phyloP scores from a whole-genome alignment of 2,113 vertebrate genomes.

The Phalacrocorax aristotelis region DNA sequence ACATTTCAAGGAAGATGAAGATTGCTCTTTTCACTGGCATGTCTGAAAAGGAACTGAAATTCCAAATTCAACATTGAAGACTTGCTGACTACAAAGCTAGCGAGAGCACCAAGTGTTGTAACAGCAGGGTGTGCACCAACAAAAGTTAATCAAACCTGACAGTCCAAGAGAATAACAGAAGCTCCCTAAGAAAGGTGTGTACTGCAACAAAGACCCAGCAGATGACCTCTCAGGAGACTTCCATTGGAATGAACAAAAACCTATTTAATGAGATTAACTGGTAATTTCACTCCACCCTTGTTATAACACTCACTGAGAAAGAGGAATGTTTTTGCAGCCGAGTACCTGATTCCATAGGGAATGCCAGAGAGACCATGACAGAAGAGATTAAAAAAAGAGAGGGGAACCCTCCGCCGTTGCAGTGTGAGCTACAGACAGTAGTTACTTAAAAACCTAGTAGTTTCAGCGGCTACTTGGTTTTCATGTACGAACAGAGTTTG shows the following conservation, averaged over 20 bases:
- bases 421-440: neutral
- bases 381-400: neutral
- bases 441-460: neutral
- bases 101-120: slow-evolving; percentile 23
- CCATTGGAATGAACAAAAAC: slow-evolving; percentile 51
- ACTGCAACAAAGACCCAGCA: slow-evolving; percentile 41
- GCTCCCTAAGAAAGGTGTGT: slow-evolving; percentile 53
- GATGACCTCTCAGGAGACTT: slow-evolving; percentile 55
- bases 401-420: neutral
- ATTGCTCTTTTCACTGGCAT: neutral
- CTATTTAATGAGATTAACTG: slow-evolving; percentile 62
- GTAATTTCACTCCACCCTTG: slow-evolving; percentile 57
- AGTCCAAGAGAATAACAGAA: slow-evolving; percentile 57
- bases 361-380: neutral
- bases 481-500: neutral
- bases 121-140: slow-evolving; percentile 63
- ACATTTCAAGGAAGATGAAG: neutral
- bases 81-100: slow-evolving; percentile 41
- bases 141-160: slow-evolving; percentile 68
- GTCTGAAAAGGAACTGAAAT: slow-evolving; percentile 30
- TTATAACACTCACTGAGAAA: slow-evolving; percentile 48
- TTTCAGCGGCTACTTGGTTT: neutral
- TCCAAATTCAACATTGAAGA: slow-evolving; percentile 34
- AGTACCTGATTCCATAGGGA: neutral
- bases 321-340: slow-evolving; percentile 18